A percentile compares a stretch with the other conserved stretches of the same genome.
These are phyloP conservation scores for Orussus abietinus DNA, from an alignment of 1,140 invertebrate genomes.

Conservation along the genomic window DNA sequence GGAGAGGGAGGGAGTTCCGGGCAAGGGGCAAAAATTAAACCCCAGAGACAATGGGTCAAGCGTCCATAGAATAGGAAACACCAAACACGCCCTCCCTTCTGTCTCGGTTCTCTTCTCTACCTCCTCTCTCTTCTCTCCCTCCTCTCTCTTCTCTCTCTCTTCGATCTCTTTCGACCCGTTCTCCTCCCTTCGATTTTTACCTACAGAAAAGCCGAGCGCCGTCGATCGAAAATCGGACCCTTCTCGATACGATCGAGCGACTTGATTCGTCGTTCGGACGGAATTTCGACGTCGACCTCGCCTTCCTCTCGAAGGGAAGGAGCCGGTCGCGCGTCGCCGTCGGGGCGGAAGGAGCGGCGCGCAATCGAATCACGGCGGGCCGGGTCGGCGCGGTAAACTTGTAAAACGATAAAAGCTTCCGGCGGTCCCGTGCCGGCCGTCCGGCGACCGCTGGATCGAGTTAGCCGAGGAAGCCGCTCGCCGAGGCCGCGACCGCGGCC, in stretches of 20 bases:
- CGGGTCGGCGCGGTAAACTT: slow-evolving; percentile 37
- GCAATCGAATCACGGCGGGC: slow-evolving; percentile 23
- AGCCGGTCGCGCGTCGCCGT: no score
- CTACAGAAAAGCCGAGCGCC: no score
- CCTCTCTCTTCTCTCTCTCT: slow-evolving; percentile 1
- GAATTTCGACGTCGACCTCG: no score
- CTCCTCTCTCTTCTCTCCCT: not conserved
- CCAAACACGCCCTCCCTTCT: slow-evolving; percentile 48
- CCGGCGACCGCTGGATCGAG: slow-evolving; percentile 34
- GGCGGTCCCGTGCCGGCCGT: slow-evolving; percentile 24
- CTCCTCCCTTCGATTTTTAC: no score
- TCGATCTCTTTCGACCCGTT: not conserved
- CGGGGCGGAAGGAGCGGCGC: no score
- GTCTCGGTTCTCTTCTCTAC: slow-evolving; percentile 4
- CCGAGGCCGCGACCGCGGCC: slow-evolving; percentile 17
- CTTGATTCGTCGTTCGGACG: no score
- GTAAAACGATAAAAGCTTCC: slow-evolving; percentile 55
- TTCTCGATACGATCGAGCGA: no score
- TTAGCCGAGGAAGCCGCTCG: slow-evolving; percentile 24
- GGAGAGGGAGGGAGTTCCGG: slow-evolving; percentile 20
- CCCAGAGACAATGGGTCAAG: slow-evolving; percentile 53
- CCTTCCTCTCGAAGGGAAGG: not conserved
- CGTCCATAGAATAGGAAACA: slow-evolving; percentile 48
- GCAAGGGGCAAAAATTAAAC: slow-evolving; percentile 49
- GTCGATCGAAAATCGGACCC: no score